phyloP scores from a whole-genome alignment of 2,113 vertebrate species.

The Ginglymostoma cirratum region DNA sequence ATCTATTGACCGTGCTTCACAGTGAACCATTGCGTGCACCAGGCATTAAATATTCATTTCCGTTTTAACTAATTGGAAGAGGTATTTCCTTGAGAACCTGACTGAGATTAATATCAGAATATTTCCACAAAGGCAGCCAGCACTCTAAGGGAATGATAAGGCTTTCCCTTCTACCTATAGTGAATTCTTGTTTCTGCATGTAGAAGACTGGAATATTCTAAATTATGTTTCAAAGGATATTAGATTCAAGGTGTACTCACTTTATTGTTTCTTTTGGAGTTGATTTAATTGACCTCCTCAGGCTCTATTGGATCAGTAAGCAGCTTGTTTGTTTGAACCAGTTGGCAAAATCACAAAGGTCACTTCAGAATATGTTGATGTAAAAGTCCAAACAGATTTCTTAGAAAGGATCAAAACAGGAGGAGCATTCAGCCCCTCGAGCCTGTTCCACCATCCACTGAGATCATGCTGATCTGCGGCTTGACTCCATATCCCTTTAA shows the following conservation, averaged over 20 bases:
- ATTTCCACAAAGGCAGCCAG: background rate
- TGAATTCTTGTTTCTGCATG: background rate
- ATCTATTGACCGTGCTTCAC: too few species aligned
- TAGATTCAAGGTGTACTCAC: background rate
- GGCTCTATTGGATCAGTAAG: background rate
- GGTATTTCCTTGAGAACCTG: background rate
- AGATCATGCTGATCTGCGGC: too few species aligned
- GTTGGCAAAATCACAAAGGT: background rate
- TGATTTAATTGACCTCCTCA: background rate
- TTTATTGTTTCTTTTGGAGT: background rate
- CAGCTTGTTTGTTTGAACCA: background rate
- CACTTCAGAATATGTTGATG: background rate
- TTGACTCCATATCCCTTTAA: too few species aligned
- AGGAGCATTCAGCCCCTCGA: too few species aligned
- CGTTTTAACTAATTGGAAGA: too few species aligned
- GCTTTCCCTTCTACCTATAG: background rate
- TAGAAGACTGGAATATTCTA: background rate
- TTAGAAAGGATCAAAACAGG: background rate
- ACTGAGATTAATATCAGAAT: background rate
- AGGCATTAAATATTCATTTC: too few species aligned
- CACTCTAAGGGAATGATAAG: background rate
- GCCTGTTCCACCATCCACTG: too few species aligned
- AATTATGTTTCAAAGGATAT: background rate
- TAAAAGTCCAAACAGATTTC: background rate
- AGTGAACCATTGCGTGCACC: too few species aligned